Conservation (phyloP, 2,888 invertebrate species). For the Aphidius colemani region DNA sequence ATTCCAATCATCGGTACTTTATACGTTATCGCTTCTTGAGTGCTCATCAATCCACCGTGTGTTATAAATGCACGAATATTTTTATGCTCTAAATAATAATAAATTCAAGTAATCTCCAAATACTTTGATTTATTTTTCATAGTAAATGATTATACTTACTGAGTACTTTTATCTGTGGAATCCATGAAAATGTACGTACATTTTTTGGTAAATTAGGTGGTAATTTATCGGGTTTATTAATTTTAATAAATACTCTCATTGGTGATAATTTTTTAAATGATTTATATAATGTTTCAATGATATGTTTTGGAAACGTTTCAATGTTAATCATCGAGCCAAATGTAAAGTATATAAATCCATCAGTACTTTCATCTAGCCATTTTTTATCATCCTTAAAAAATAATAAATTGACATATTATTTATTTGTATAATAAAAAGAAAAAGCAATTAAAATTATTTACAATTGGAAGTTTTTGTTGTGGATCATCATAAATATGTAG, state of each 20-base stretch:
- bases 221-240: constrained; percentile 33
- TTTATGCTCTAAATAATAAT: constrained; percentile 36
- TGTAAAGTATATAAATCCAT: constrained; percentile 41
- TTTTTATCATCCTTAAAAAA: constrained; percentile 36
- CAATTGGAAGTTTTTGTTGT: constrained; percentile 1
- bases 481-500: constrained; percentile 34
- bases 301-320: constrained; percentile 40
- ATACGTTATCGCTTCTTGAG: constrained; percentile 42
- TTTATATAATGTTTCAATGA: constrained; percentile 34
- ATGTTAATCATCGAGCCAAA: constrained; percentile 43
- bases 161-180: constrained; percentile 44
- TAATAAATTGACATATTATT: too few species aligned
- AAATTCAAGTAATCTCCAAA: too few species aligned
- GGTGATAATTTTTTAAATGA: constrained; percentile 35
- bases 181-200: constrained; percentile 39
- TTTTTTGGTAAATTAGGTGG: constrained; percentile 40
- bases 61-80: constrained; percentile 45
- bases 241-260: constrained; percentile 38
- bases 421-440: too few species aligned
- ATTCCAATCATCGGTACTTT: constrained; percentile 46
- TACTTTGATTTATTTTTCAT: too few species aligned
- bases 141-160: constrained; percentile 28
- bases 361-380: constrained; percentile 39
- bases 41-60: constrained; percentile 46
- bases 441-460: not conserved